Base-by-base conservation (phyloP, 2,113 vertebrate species). In the Lophotis ruficrista region DNA sequence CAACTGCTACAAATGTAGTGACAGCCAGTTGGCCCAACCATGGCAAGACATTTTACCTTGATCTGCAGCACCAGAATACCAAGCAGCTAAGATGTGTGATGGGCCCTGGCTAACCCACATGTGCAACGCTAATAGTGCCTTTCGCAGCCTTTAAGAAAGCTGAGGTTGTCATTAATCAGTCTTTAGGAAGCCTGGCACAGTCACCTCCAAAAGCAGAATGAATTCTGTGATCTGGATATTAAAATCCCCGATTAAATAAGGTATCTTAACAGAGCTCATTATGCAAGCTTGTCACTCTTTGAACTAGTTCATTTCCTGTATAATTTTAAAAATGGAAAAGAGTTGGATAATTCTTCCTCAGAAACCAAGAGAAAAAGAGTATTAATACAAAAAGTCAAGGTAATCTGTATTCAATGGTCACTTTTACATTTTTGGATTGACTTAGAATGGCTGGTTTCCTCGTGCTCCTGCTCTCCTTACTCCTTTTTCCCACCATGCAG, bases 121-220 rank as follows among this genome's bases (percentile, higher is more conserved):
- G 2, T 41, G 25, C 11, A n/a, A 8, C 19, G 6, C 12, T 45
- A 47, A 38, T 47, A 0, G 0, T 31, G 27, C 14, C 22, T 82
- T 83, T 73, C 3, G 3, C 50, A 83, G 8, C 14, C 37, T 78
- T 23, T 50, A 66, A 54, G 50, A 66, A 73, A 65, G 25, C 24
- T 56, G 53, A 24, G 10, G 11, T 64, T 84, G 30, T 38, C 35
- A 56, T 80, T 70, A 88, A 43, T 62, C 54, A 33, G 25, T 28
- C 24, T 85, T 78, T 38, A 48, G 68, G 38, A 80, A 68, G 30
- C 18, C 35, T 86, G 47, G 20, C 12, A 13, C 27, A 58, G 56
- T 50, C 58, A 20, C 14, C 43, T 20, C n/a, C n/a, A 51, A 83
- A 88, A 81, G 28, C 23, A 71, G 56, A 72, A 87, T n/a, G 30